Percentiles rank a stretch among this genome's conserved stretches.
phyloP scores from a whole-genome alignment of 2,797 vertebrate genomes.

The Hipposideros larvatus region DNA sequence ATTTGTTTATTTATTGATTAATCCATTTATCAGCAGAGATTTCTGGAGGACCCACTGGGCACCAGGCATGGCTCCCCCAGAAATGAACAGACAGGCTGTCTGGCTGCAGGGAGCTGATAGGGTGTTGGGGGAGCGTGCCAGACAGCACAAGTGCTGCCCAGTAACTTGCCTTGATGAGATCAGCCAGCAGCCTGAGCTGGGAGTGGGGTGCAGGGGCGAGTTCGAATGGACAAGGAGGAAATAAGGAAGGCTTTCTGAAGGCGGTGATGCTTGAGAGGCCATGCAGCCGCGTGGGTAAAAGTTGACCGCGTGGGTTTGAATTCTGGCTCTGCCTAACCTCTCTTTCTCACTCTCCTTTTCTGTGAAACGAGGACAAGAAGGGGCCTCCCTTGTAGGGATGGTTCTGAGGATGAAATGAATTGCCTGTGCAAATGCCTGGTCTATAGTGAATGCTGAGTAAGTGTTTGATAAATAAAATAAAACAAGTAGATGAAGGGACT shows the following conservation, averaged over 20 bases:
- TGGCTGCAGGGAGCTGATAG: no score
- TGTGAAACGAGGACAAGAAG: background rate
- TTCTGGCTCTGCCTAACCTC: background rate
- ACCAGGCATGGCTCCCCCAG: background rate
- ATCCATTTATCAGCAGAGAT: background rate
- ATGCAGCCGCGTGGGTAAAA: background rate
- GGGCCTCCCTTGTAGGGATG: no score
- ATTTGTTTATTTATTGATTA: background rate
- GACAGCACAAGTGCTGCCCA: no score
- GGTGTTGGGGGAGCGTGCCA: no score
- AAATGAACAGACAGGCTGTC: background rate
- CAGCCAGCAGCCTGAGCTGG: background rate
- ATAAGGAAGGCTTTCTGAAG: background rate
- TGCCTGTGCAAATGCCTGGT: background rate
- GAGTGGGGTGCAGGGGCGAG: rapidly evolving
- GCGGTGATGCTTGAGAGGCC: background rate
- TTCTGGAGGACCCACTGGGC: background rate
- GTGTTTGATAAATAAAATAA: background rate
- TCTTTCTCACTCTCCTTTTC: background rate
- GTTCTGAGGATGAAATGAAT: background rate
- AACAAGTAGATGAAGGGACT: no score
- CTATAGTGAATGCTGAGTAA: background rate
- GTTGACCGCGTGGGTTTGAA: background rate
- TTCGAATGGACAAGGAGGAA: background rate
- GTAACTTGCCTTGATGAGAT: background rate